phyloP scores from a whole-genome alignment of 1,140 invertebrate genomes.

The Diplogasteroides magnus region DNA sequence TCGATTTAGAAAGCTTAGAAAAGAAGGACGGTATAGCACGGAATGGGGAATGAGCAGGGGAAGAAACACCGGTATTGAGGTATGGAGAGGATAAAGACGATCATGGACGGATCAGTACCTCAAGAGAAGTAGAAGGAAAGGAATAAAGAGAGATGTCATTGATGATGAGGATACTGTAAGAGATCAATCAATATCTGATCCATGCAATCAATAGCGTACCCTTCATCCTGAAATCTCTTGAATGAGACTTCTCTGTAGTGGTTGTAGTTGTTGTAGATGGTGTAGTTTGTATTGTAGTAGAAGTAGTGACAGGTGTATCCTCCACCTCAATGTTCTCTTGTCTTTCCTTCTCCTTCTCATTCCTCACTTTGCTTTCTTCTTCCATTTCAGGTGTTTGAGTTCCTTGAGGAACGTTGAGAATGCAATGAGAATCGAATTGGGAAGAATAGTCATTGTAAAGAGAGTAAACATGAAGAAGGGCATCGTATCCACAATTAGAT shows the following conservation, averaged over 20 bases:
- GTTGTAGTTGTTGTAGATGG: neutral
- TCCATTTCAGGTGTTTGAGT: neutral
- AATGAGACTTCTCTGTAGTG: neutral
- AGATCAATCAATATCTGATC: neutral
- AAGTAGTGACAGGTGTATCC: neutral
- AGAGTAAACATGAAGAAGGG: conserved; percentile 47
- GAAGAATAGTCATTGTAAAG: neutral
- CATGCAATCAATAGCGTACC: neutral
- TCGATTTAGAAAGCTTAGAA: no score
- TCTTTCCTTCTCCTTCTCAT: neutral
- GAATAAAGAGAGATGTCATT: neutral
- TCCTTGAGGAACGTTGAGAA: neutral
- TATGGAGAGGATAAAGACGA: neutral
- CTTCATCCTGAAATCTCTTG: neutral
- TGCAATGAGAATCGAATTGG: neutral
- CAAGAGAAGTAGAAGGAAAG: neutral
- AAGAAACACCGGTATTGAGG: neutral
- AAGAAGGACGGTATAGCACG: no score
- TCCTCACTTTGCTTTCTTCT: neutral
- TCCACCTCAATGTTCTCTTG: no score
- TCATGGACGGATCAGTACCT: neutral
- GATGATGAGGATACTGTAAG: neutral
- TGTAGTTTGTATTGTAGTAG: neutral
- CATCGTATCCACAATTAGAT: conserved; percentile 42
- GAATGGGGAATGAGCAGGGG: neutral